These are phyloP conservation scores for Upupa epops DNA, from an alignment of 2,113 vertebrate genomes.

Conservation along the genomic window DNA sequence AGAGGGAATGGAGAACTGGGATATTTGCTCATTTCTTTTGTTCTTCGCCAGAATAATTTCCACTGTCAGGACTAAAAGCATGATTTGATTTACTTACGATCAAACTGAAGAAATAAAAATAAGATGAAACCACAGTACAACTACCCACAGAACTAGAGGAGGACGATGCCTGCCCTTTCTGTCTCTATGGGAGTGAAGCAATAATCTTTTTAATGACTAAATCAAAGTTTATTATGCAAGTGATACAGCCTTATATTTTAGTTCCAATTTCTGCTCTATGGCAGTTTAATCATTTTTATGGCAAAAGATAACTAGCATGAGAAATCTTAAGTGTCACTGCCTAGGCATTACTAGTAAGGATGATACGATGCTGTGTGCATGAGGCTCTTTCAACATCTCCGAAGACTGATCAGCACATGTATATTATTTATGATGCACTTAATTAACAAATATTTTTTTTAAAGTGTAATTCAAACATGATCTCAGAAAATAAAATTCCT, in stretches of 20 bases:
- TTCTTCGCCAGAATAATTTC: background rate
- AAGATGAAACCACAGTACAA: background rate
- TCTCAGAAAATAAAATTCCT: background rate
- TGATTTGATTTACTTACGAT: background rate
- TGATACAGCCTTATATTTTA: constrained; percentile 40
- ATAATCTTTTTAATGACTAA: constrained; percentile 47
- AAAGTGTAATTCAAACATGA: background rate
- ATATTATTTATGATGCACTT: background rate
- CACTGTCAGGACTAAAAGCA: background rate
- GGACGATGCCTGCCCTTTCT: background rate
- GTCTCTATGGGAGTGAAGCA: background rate
- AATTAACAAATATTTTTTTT: background rate
- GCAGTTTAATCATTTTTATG: constrained; percentile 60
- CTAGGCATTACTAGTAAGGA: background rate
- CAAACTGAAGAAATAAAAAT: constrained; percentile 1
- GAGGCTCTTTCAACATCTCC: background rate
- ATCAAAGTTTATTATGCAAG: constrained; percentile 55
- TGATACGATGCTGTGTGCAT: background rate
- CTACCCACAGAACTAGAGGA: background rate
- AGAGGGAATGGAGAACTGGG: background rate
- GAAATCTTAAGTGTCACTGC: constrained; percentile 6
- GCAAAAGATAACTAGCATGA: background rate
- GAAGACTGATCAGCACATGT: background rate
- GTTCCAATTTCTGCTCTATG: constrained; percentile 32
- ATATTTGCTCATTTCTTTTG: background rate